Evolutionary conservation across 2,888 invertebrate species (phyloP).

Genomic region (Galerucella pusilla): DNA sequence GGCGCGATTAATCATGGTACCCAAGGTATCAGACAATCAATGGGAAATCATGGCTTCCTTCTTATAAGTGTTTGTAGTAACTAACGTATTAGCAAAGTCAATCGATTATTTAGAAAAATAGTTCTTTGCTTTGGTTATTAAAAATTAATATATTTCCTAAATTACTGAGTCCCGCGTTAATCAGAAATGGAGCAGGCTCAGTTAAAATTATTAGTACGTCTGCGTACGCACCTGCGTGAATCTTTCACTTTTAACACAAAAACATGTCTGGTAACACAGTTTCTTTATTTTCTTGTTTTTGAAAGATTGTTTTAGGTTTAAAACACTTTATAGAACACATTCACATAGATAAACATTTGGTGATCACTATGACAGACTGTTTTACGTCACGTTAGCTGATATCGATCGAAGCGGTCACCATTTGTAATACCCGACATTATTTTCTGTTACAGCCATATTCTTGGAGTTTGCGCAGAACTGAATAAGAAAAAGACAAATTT

Average conservation of each 20-base stretch:
- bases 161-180: slow-evolving; percentile 60
- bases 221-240: slow-evolving; percentile 97
- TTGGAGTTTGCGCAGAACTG: slow-evolving; percentile 74
- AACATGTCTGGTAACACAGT: slow-evolving; percentile 64
- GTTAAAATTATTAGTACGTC: slow-evolving; percentile 89
- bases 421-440: slow-evolving; percentile 66
- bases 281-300: slow-evolving; percentile 58
- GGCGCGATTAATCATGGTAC: slow-evolving; percentile 58
- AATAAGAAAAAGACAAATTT: slow-evolving; percentile 47
- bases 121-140: slow-evolving; percentile 3
- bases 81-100: slow-evolving; percentile 15
- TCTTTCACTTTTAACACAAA: slow-evolving; percentile 66
- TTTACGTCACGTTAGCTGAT: slow-evolving; percentile 64
- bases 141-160: slow-evolving; percentile 17
- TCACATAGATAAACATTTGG: slow-evolving; percentile 59
- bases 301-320: slow-evolving; percentile 53
- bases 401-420: slow-evolving; percentile 73
- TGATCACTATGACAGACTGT: slow-evolving; percentile 60
- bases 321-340: slow-evolving; percentile 59
- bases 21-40: slow-evolving; percentile 35
- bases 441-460: slow-evolving; percentile 74
- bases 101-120: slow-evolving; percentile 12
- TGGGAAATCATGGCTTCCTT: slow-evolving; percentile 57
- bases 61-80: neutral
- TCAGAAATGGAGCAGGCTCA: slow-evolving; percentile 82